Conservation (phyloP, 2,113 vertebrate species). For the Bos javanicus region DNA sequence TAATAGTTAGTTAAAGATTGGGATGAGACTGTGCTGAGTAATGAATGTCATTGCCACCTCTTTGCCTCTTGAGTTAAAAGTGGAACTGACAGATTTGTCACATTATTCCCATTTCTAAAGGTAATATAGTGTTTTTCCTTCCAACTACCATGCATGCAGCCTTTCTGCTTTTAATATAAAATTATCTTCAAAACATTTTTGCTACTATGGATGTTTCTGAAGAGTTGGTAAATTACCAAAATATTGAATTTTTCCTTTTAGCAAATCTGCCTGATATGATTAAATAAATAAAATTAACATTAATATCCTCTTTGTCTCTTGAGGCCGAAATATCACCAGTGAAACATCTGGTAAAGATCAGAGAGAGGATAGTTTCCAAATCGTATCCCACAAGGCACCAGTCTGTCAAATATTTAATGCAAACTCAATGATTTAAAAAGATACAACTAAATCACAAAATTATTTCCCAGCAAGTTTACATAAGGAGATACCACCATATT, state of each 20-base stretch:
- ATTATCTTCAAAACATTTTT: slow-evolving; percentile 43
- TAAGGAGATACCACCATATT: background rate
- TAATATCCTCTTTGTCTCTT: slow-evolving; percentile 71
- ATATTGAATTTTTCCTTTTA: slow-evolving; percentile 64
- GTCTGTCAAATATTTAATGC: slow-evolving; percentile 46
- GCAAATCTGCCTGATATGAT: slow-evolving; percentile 66
- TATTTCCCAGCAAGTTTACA: background rate
- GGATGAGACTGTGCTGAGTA: background rate
- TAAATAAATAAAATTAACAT: slow-evolving; percentile 67
- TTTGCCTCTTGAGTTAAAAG: background rate
- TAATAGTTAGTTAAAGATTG: background rate
- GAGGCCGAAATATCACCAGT: slow-evolving; percentile 57
- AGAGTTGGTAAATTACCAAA: slow-evolving; percentile 43
- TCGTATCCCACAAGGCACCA: slow-evolving; percentile 41
- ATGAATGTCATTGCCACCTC: background rate
- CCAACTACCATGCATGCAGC: background rate
- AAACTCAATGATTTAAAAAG: slow-evolving; percentile 49
- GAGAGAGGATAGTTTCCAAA: slow-evolving; percentile 59
- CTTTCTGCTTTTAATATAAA: slow-evolving; percentile 58
- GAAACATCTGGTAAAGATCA: slow-evolving; percentile 72
- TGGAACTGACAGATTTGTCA: background rate
- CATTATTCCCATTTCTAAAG: background rate
- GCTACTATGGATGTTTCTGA: slow-evolving; percentile 51
- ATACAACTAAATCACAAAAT: background rate
- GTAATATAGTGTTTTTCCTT: background rate